Percentiles rank a stretch among this genome's conserved stretches.
Evolutionary conservation across 2,888 invertebrate genomes (phyloP).

Genomic region (Xanthia icteritia): DNA sequence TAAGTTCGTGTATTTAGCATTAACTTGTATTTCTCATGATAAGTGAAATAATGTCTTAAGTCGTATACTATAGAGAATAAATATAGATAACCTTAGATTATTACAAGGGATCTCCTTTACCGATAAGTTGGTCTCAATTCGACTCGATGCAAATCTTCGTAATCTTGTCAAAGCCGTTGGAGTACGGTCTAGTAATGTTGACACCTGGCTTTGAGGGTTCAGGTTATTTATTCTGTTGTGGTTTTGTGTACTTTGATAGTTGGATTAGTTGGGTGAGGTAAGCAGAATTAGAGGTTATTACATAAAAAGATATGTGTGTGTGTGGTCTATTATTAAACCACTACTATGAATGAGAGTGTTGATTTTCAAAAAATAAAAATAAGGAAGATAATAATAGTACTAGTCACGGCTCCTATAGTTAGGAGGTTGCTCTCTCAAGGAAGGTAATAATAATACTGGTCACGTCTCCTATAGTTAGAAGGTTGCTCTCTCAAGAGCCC

Average conservation of each 20-base stretch:
- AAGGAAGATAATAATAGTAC: too few relatives aligned
- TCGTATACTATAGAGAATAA: too few relatives aligned
- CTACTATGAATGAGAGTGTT: neutral
- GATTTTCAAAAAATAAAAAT: neutral
- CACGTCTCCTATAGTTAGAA: too few relatives aligned
- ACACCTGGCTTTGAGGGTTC: conserved; percentile 32
- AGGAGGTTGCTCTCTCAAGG: too few relatives aligned
- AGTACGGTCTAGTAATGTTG: conserved; percentile 16
- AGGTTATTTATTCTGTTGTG: conserved; percentile 18
- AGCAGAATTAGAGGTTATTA: neutral
- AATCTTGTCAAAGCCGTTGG: conserved; percentile 33
- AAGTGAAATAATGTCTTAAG: too few relatives aligned
- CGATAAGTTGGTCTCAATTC: neutral
- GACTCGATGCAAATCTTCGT: conserved; percentile 27
- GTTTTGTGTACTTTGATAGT: conserved; percentile 5
- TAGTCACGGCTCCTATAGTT: too few relatives aligned
- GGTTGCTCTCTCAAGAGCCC: too few relatives aligned
- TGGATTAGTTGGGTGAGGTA: neutral
- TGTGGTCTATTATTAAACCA: neutral
- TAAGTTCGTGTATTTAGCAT: too few relatives aligned
- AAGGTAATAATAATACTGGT: too few relatives aligned
- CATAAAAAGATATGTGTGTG: neutral
- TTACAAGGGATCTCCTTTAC: neutral
- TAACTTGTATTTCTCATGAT: too few relatives aligned
- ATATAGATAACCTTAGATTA: neutral